Conservation (phyloP, 2,888 invertebrate genomes). For the Galerucella pusilla region DNA sequence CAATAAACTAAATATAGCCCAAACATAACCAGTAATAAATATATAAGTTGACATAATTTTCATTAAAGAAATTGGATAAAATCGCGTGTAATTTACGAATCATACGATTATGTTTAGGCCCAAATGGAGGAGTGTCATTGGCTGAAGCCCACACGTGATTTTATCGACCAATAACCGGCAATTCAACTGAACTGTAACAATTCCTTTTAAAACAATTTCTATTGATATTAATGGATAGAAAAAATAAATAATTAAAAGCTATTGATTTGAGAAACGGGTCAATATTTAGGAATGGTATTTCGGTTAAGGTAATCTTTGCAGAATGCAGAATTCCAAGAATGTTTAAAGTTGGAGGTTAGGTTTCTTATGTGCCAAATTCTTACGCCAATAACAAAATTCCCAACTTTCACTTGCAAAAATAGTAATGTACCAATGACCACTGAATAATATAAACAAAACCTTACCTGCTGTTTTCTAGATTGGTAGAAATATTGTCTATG, state of each 20-base stretch:
- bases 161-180: constrained; percentile 36
- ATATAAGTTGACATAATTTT: neutral
- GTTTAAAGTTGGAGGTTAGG: constrained; percentile 11
- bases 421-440: constrained; percentile 27
- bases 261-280: neutral
- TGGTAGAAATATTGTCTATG: constrained; percentile 56
- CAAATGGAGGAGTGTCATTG: constrained; percentile 22
- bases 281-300: neutral
- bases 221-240: neutral
- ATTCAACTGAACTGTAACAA: constrained; percentile 6
- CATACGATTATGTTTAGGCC: constrained; percentile 29
- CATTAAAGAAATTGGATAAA: constrained; percentile 21
- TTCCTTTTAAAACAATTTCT: constrained; percentile 13
- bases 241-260: neutral
- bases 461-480: constrained; percentile 58
- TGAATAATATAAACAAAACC: constrained; percentile 41
- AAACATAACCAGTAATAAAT: constrained; percentile 8
- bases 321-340: neutral
- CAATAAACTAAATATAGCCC: neutral
- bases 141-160: constrained; percentile 24
- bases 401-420: constrained; percentile 39
- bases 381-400: constrained; percentile 27
- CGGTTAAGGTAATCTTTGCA: neutral
- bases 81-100: constrained; percentile 11
- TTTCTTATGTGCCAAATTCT: constrained; percentile 5